These are phyloP conservation scores for Sinohyriopsis cumingii DNA, from an alignment of 2,888 invertebrate genomes.

Conservation along the genomic window DNA sequence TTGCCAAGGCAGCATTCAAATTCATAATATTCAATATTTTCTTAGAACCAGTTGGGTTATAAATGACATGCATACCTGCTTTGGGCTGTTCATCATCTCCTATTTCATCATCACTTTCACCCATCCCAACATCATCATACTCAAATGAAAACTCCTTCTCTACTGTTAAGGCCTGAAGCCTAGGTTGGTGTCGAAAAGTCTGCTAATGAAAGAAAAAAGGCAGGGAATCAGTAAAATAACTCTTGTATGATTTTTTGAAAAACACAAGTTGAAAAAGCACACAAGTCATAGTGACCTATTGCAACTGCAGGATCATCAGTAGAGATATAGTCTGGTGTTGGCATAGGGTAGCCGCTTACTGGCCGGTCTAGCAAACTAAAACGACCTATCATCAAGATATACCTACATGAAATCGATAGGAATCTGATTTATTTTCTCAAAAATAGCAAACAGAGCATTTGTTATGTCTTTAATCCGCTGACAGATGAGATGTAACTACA, in stretches of 20 bases:
- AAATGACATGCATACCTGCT: constrained; percentile 17
- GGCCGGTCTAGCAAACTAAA: too few species aligned
- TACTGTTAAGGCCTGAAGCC: constrained; percentile 65
- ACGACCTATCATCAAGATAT: too few species aligned
- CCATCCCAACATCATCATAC: constrained; percentile 57
- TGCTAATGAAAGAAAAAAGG: constrained; percentile 10
- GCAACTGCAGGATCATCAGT: background rate
- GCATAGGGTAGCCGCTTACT: too few species aligned
- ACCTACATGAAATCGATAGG: too few species aligned
- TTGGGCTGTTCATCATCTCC: constrained; percentile 67
- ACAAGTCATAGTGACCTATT: background rate
- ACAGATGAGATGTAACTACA: too few species aligned
- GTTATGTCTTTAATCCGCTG: too few species aligned
- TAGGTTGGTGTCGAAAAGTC: constrained; percentile 50
- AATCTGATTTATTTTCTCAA: too few species aligned
- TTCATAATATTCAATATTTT: background rate
- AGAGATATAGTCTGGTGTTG: background rate
- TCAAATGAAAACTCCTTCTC: constrained; percentile 65
- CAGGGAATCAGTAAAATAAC: background rate
- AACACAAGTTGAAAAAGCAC: background rate
- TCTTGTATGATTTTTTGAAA: too few species aligned
- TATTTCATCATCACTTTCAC: constrained; percentile 68
- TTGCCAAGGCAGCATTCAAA: too few species aligned
- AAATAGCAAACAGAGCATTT: too few species aligned
- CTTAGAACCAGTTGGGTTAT: too few species aligned